A percentile compares a stretch with the other conserved stretches of the same genome.
Conservation (phyloP, 2,888 invertebrate species). For the Drepana falcataria region DNA sequence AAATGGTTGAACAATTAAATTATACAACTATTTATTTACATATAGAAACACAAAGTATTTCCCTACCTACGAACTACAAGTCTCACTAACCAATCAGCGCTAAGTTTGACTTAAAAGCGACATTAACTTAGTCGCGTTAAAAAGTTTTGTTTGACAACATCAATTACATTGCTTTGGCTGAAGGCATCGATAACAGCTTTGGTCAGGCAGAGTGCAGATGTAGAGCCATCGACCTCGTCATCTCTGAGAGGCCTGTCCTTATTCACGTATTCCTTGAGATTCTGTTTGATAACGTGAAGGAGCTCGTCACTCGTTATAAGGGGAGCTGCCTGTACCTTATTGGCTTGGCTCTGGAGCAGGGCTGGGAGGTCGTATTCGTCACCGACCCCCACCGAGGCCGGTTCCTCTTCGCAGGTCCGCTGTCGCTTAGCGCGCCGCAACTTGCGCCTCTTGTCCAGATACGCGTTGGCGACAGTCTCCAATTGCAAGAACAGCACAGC, state of each 20-base stretch:
- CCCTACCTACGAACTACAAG: neutral
- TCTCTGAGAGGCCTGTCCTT: slow-evolving; percentile 38
- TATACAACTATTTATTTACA: no score
- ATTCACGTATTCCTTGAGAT: slow-evolving; percentile 42
- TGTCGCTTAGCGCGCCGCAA: slow-evolving; percentile 56
- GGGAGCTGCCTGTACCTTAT: slow-evolving; percentile 45
- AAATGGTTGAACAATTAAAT: no score
- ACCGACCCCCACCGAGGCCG: slow-evolving; percentile 8
- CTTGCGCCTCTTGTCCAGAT: slow-evolving; percentile 55
- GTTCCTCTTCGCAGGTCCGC: slow-evolving; percentile 49
- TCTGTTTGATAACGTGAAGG: slow-evolving; percentile 49
- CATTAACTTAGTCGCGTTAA: slow-evolving; percentile 44
- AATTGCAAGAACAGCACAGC: slow-evolving; percentile 65
- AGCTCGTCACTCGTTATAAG: slow-evolving; percentile 44
- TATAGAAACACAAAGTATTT: no score
- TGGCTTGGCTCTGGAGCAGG: slow-evolving; percentile 43
- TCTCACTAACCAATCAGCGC: neutral
- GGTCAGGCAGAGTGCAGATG: slow-evolving; percentile 51
- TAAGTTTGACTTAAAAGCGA: neutral
- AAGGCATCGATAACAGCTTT: slow-evolving; percentile 81
- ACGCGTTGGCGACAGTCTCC: slow-evolving; percentile 59
- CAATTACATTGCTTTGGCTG: slow-evolving; percentile 80
- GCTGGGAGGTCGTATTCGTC: slow-evolving; percentile 46
- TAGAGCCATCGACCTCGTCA: slow-evolving; percentile 54
- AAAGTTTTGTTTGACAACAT: slow-evolving; percentile 72